Evolutionary conservation across 2,113 vertebrate species (phyloP), one percentile per base, ranked within the genome.

Genomic region (Charadrius vociferus): DNA sequence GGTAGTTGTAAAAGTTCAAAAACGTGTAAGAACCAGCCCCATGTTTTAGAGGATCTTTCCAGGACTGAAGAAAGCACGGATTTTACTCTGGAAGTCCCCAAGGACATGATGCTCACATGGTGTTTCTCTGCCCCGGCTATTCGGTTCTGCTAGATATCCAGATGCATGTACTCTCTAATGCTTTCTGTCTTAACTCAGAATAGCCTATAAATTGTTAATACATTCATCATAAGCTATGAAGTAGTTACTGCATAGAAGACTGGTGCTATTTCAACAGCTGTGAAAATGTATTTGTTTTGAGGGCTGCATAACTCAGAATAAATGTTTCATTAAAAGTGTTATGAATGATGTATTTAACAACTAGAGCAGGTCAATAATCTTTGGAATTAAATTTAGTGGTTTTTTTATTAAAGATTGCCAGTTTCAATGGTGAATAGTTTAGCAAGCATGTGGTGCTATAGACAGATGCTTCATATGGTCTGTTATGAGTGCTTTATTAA

Each of bases 321-420:
- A 96, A 95, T 91, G 52, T 94, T 96, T 97, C 70, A 95, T 94
- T 95, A 96, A 86, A 86, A 91, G 45, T 67, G 62, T 95, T 97
- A 85, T 83, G 88, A 96, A 95, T 95, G 80, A 96, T 94, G 59
- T 94, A 91, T 96, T 96, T 90, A 97, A 88, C 86, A 94, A 70
- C 83, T 52, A 50, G 18, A 85, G 70, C 74, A 77, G 71, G 78
- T 93, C 89, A 93, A 70, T 96, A 95, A 94, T 94, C 56, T 87
- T 94, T 62, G 80, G 75, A 95, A 95, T 92, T 92, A 72, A 86
- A 79, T 95, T 52, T 84, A 75, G 61, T 53, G 39, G 0, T 1
- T 24, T 75, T 91, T 96, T 93, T 61, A 71, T 84, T 93, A 80
- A 82, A 80, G 53, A 15, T 66, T 95, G 45, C n/a, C 10, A 70